A percentile compares a stretch with the other conserved stretches of the same genome.
Evolutionary conservation across 2,113 vertebrate genomes (phyloP).

Genomic region (Brachypteracias leptosomus): DNA sequence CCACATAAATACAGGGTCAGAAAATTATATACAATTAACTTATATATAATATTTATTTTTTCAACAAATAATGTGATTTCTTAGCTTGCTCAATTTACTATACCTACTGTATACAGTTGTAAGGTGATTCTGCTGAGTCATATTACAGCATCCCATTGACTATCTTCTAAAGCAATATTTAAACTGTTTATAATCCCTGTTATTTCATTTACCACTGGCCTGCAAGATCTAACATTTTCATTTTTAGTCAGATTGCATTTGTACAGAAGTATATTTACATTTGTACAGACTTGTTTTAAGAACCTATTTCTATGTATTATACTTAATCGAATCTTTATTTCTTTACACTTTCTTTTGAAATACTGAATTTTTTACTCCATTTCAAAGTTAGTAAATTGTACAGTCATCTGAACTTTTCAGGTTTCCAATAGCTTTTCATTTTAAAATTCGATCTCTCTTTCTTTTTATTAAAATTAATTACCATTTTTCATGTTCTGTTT

Average conservation of each 20-base stretch:
- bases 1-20: neutral
- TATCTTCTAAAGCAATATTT: neutral
- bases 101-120: neutral
- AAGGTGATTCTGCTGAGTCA: neutral
- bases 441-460: neutral
- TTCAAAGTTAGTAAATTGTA: neutral
- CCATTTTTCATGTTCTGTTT: neutral
- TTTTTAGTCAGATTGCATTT: neutral
- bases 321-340: neutral
- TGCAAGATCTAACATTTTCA: neutral
- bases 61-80: neutral
- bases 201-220: neutral
- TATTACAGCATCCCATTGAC: neutral
- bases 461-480: neutral
- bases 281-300: neutral
- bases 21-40: neutral
- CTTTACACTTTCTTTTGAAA: neutral
- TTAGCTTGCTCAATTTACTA: neutral
- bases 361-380: neutral
- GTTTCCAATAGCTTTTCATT: neutral
- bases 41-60: neutral
- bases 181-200: neutral
- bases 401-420: neutral
- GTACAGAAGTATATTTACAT: neutral
- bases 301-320: neutral